These are phyloP conservation scores for Coremacera marginata DNA, from an alignment of 2,888 invertebrate genomes.

Conservation along the genomic window DNA sequence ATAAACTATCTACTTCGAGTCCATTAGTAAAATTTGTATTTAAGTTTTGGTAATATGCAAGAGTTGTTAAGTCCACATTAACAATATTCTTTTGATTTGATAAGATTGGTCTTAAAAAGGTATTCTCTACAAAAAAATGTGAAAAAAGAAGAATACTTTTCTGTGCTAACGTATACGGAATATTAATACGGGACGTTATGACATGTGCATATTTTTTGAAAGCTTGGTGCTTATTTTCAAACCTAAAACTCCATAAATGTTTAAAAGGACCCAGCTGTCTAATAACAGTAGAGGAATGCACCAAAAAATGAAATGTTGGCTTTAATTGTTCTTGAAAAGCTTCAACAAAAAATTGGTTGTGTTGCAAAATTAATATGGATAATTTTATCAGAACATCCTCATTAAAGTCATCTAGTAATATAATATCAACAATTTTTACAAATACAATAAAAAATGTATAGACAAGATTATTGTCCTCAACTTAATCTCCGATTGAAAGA, in stretches of 20 bases:
- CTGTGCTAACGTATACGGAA: slow-evolving; percentile 33
- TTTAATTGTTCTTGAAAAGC: slow-evolving; percentile 37
- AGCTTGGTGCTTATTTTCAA: slow-evolving; percentile 35
- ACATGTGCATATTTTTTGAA: slow-evolving; percentile 40
- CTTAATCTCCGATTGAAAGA: slow-evolving; percentile 40
- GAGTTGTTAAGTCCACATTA: slow-evolving; percentile 33
- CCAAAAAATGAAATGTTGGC: slow-evolving; percentile 37
- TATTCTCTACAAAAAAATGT: slow-evolving; percentile 28
- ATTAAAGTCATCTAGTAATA: slow-evolving; percentile 37
- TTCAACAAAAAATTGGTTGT: slow-evolving; percentile 19
- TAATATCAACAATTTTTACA: slow-evolving; percentile 35
- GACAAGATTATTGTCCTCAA: slow-evolving; percentile 38
- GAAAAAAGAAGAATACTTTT: slow-evolving; percentile 31
- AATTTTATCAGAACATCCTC: slow-evolving; percentile 30
- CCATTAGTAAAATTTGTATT: slow-evolving; percentile 1
- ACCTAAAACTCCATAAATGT: slow-evolving; percentile 40
- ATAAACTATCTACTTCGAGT: background rate
- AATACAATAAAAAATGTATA: slow-evolving; percentile 42
- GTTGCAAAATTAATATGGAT: slow-evolving; percentile 30
- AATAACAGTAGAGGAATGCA: slow-evolving; percentile 34
- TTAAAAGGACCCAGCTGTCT: slow-evolving; percentile 38
- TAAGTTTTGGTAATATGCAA: slow-evolving; percentile 28
- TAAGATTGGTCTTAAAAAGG: no score
- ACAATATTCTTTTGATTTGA: slow-evolving; percentile 26
- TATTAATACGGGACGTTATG: slow-evolving; percentile 32